Evolutionary conservation across 2,797 vertebrate species (phyloP).

Genomic region (Sebastolobus altivelis): DNA sequence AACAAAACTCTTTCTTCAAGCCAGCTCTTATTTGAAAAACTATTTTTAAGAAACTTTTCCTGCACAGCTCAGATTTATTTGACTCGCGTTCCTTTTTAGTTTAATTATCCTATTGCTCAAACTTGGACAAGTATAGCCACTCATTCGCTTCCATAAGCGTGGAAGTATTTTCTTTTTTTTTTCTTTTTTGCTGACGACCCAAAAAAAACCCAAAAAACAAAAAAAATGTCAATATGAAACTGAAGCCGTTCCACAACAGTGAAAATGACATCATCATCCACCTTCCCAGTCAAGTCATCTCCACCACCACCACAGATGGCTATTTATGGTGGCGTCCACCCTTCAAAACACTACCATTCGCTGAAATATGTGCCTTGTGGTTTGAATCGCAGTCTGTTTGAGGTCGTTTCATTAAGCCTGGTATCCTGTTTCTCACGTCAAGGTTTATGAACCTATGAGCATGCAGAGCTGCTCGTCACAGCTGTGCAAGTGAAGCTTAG

Average conservation of each 20-base stretch:
- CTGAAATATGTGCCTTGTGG: conserved; percentile 53
- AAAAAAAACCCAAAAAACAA: not conserved
- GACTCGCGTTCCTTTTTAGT: conserved; percentile 8
- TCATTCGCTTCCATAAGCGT: conserved; percentile 40
- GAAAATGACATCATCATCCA: conserved; percentile 59
- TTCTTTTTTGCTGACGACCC: conserved; percentile 3
- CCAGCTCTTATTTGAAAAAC: conserved; percentile 6
- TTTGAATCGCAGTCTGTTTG: conserved; percentile 46
- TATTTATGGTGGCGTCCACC: conserved; percentile 59
- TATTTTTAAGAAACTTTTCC: conserved; percentile 2
- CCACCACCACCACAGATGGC: conserved; percentile 49
- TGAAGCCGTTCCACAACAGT: conserved; percentile 46
- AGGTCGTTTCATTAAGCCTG: conserved; percentile 58
- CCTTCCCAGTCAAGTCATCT: conserved; percentile 48
- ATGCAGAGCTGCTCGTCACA: not conserved
- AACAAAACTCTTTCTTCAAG: conserved; percentile 28
- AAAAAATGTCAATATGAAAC: conserved; percentile 19
- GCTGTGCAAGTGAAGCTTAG: not conserved
- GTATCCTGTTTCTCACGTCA: conserved; percentile 39
- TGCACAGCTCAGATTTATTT: conserved; percentile 6
- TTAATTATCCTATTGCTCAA: conserved; percentile 30
- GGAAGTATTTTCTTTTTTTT: conserved; percentile 52
- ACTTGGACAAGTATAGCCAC: conserved; percentile 33
- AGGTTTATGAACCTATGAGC: conserved; percentile 18
- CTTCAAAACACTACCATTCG: conserved; percentile 51